phyloP scores from a whole-genome alignment of 2,113 vertebrate genomes.

The Mugil cephalus region DNA sequence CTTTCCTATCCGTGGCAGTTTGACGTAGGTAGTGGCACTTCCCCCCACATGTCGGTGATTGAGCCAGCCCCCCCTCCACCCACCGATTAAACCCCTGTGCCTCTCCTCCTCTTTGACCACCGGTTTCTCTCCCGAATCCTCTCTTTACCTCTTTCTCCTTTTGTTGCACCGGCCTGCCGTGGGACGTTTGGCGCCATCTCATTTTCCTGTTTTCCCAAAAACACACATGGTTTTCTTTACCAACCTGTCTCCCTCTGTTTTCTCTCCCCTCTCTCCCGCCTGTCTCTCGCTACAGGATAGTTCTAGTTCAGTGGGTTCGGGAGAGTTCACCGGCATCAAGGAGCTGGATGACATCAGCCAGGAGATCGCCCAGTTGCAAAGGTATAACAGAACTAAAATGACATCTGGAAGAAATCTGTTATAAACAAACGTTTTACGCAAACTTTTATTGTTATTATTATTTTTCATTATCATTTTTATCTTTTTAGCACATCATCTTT shows the following conservation, averaged over 20 bases:
- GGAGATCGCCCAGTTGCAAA: conserved; percentile 95
- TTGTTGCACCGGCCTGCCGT: conserved; percentile 10
- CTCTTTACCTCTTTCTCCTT: conserved; percentile 32
- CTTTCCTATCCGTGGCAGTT: conserved; percentile 49
- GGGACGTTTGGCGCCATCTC: conserved; percentile 33
- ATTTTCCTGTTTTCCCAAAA: conserved; percentile 13
- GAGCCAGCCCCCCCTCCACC: conserved; percentile 25
- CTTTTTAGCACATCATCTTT: not conserved
- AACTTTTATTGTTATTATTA: no score
- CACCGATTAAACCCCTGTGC: conserved; percentile 32
- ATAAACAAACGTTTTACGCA: no score
- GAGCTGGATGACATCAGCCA: conserved; percentile 97
- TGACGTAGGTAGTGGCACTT: conserved; percentile 27
- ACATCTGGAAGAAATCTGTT: no score
- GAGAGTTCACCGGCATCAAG: conserved; percentile 96
- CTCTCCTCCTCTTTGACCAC: conserved; percentile 33
- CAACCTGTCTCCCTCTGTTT: not conserved
- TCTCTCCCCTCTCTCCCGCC: not conserved
- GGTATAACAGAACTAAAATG: no score
- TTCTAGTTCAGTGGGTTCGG: conserved; percentile 91
- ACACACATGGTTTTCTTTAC: not conserved
- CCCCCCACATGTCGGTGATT: conserved; percentile 33
- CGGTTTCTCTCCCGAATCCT: conserved; percentile 36
- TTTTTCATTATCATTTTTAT: not conserved
- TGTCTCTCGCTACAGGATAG: conserved; percentile 86